phyloP scores from a whole-genome alignment of 2,113 vertebrate species.

The Stigmatopora argus region DNA sequence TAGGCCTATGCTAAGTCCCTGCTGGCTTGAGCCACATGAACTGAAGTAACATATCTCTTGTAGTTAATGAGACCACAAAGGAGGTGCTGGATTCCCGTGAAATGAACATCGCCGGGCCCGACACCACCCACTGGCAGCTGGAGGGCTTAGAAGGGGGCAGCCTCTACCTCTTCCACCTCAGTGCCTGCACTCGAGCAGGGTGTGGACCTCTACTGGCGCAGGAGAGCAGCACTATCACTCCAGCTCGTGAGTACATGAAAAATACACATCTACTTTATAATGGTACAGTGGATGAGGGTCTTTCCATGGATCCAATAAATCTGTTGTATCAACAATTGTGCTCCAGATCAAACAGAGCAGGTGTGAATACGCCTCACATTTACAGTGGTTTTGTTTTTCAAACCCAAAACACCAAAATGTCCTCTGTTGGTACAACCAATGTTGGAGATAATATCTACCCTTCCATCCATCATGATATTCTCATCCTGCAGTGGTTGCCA shows the following conservation, averaged over 20 bases:
- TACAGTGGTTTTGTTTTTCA: too few relatives aligned
- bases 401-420: too few relatives aligned
- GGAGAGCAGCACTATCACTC: conserved; percentile 70
- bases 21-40: conserved; percentile 22
- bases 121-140: conserved; percentile 76
- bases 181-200: conserved; percentile 82
- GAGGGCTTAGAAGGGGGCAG: conserved; percentile 68
- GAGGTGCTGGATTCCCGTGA: conserved; percentile 72
- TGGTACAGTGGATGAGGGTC: not conserved
- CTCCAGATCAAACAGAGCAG: too few relatives aligned
- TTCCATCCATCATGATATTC: too few relatives aligned
- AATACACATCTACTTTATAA: not conserved
- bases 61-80: conserved; percentile 81
- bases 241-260: conserved; percentile 73
- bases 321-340: not conserved
- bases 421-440: too few relatives aligned
- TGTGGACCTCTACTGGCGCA: conserved; percentile 80
- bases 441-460: too few relatives aligned
- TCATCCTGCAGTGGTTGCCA: not conserved
- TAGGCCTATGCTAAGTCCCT: not conserved
- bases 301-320: not conserved
- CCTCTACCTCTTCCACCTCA: conserved; percentile 84
- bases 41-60: conserved; percentile 50
- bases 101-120: conserved; percentile 69
- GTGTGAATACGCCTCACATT: too few relatives aligned